These are phyloP conservation scores for Callimorpha dominula DNA, from an alignment of 2,888 invertebrate species.

Conservation along the genomic window DNA sequence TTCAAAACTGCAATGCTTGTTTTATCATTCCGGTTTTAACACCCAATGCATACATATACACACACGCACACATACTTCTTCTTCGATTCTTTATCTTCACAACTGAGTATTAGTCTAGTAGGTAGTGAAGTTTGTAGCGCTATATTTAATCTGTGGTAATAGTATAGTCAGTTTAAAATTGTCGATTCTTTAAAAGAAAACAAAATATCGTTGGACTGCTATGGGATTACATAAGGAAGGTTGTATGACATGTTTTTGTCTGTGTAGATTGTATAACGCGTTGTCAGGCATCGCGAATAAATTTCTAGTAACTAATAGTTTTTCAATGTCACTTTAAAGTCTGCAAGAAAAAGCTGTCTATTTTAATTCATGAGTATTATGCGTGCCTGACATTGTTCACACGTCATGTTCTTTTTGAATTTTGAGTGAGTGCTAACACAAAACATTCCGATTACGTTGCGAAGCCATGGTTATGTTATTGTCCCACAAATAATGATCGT, in stretches of 20 bases:
- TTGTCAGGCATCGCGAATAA: constrained; percentile 6
- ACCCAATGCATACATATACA: too few species aligned
- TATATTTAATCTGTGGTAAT: not conserved
- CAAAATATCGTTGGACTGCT: not conserved
- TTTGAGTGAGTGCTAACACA: not conserved
- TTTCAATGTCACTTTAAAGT: constrained; percentile 25
- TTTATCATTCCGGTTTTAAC: too few species aligned
- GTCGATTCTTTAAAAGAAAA: not conserved
- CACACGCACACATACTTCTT: too few species aligned
- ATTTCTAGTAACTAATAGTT: not conserved
- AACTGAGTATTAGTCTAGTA: too few species aligned
- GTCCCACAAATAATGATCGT: too few species aligned
- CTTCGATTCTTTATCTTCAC: too few species aligned
- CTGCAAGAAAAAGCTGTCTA: constrained; percentile 24
- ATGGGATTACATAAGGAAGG: not conserved
- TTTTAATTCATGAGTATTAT: constrained; percentile 29
- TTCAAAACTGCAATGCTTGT: constrained; percentile 38
- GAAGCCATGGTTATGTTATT: too few species aligned
- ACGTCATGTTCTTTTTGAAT: constrained; percentile 19
- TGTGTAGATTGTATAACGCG: not conserved
- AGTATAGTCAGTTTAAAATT: not conserved
- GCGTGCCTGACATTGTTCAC: constrained; percentile 22
- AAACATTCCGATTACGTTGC: too few species aligned
- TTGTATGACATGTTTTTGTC: not conserved
- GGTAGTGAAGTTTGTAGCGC: too few species aligned